These are phyloP conservation scores for Tenthredo amoena DNA, from an alignment of 2,888 invertebrate species.

Conservation along the genomic window DNA sequence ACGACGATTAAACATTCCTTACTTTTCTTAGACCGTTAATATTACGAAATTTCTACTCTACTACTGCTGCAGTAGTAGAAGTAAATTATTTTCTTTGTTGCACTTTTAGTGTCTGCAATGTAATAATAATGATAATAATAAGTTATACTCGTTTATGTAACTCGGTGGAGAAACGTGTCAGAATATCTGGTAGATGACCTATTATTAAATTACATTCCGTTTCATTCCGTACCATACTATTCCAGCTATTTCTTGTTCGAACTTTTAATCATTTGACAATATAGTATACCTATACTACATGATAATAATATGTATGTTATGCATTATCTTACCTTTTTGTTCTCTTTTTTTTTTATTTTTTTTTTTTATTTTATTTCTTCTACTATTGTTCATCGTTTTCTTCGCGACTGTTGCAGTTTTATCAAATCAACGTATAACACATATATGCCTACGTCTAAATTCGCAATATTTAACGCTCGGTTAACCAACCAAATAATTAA, in stretches of 20 bases:
- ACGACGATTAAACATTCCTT: neutral
- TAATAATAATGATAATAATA: constrained; percentile 9
- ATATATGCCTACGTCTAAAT: neutral
- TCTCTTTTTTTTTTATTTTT: neutral
- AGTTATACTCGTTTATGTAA: constrained; percentile 18
- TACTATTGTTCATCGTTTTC: neutral
- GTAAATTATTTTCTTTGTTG: constrained; percentile 10
- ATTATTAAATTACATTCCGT: neutral
- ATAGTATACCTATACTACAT: neutral
- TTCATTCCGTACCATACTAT: neutral
- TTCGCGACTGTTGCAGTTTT: neutral
- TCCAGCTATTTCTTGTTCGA: neutral
- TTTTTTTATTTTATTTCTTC: neutral
- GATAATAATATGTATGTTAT: neutral
- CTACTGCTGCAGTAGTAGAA: neutral
- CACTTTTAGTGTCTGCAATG: neutral
- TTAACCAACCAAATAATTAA: neutral
- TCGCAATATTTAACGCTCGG: constrained; percentile 4
- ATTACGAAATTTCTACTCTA: neutral
- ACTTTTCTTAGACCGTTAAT: neutral
- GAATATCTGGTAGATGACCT: constrained; percentile 29
- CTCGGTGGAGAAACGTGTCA: neutral
- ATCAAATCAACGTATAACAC: neutral
- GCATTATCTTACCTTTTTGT: neutral
- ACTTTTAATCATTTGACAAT: constrained; percentile 32